Percentiles rank a stretch among this genome's conserved stretches.
phyloP scores from a whole-genome alignment of 1,140 invertebrate genomes.

The Calephelis virginiensis region DNA sequence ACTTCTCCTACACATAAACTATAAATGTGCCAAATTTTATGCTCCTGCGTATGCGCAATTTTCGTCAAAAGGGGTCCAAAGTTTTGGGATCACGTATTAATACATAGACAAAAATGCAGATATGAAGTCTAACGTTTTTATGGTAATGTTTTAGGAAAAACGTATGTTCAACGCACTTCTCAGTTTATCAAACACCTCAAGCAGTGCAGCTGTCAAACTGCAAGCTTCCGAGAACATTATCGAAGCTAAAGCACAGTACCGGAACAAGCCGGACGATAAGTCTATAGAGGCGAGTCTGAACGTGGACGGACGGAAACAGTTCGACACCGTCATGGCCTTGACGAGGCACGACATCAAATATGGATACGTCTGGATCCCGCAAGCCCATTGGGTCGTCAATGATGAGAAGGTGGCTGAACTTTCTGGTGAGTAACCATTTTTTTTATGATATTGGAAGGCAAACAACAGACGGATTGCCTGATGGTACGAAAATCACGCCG shows the following conservation, averaged over 20 bases:
- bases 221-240: constrained; percentile 82
- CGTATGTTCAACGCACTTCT: constrained; percentile 67
- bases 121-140: not conserved
- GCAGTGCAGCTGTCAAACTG: constrained; percentile 76
- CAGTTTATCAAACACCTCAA: constrained; percentile 55
- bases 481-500: too few relatives aligned
- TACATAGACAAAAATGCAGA: too few relatives aligned
- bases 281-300: constrained; percentile 83
- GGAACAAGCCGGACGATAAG: constrained; percentile 82
- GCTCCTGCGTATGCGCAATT: too few relatives aligned
- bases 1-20: too few relatives aligned
- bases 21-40: too few relatives aligned
- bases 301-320: constrained; percentile 84
- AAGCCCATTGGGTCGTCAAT: constrained; percentile 83
- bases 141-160: constrained; percentile 54
- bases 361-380: constrained; percentile 83
- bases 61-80: too few relatives aligned
- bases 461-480: too few relatives aligned
- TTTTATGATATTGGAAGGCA: too few relatives aligned
- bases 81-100: too few relatives aligned
- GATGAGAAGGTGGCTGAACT: constrained; percentile 82
- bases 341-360: constrained; percentile 78
- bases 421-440: constrained; percentile 79
- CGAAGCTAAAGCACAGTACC: constrained; percentile 82
- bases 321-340: constrained; percentile 79